A percentile compares a stretch with the other conserved stretches of the same genome.
These are phyloP conservation scores for Epinotia demarniana DNA, from an alignment of 2,888 invertebrate species.

Conservation along the genomic window DNA sequence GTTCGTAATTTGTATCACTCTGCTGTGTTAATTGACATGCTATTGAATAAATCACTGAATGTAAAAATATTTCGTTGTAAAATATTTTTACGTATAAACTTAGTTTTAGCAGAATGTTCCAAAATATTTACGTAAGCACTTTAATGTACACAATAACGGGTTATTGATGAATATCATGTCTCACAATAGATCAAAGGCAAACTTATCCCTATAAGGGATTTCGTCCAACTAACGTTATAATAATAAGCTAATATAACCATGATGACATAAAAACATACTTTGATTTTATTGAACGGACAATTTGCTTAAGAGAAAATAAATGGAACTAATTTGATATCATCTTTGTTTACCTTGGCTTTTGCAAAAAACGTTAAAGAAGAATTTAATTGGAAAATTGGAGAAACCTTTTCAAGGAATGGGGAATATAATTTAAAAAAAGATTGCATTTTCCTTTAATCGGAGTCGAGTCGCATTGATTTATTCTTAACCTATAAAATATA, in stretches of 20 bases:
- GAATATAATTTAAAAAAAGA: conserved; percentile 36
- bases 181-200: no score
- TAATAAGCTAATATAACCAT: background rate
- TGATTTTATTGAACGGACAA: background rate
- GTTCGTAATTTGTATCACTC: background rate
- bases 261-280: background rate
- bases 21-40: no score
- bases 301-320: conserved; percentile 13
- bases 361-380: conserved; percentile 11
- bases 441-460: conserved; percentile 36
- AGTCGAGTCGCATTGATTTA: conserved; percentile 36
- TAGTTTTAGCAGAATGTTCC: no score
- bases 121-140: no score
- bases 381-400: conserved; percentile 24
- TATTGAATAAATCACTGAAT: no score
- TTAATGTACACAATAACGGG: no score
- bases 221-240: no score
- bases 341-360: conserved; percentile 9
- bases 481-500: conserved; percentile 43
- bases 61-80: no score
- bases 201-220: no score
- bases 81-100: no score
- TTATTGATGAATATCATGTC: no score
- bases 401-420: conserved; percentile 17
- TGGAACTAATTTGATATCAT: conserved; percentile 24